Percentiles rank a stretch among this genome's conserved stretches.
Conservation (phyloP, 2,888 invertebrate species). For the Eupeodes latifasciatus region DNA sequence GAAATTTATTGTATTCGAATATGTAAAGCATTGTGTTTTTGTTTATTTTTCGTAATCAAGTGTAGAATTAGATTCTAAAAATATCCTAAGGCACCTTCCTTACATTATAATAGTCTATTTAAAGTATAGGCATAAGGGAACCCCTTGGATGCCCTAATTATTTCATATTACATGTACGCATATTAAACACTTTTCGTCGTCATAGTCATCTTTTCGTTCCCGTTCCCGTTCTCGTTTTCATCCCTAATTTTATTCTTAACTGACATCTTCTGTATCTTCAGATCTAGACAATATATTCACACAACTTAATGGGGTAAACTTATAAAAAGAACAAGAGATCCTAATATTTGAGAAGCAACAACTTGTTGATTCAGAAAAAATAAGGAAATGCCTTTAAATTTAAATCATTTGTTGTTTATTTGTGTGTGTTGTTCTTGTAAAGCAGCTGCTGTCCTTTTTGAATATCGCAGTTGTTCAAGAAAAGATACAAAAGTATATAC, state of each 20-base stretch:
- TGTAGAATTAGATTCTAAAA: constrained; percentile 4
- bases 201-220: neutral
- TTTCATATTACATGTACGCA: neutral
- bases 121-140: neutral
- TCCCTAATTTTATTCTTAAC: constrained; percentile 6
- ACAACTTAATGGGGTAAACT: constrained; percentile 28
- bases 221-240: neutral
- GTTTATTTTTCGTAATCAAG: constrained; percentile 12
- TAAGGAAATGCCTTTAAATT: constrained; percentile 15
- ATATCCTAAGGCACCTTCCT: neutral
- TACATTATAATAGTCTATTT: neutral
- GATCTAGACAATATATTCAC: neutral
- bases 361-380: constrained; percentile 41
- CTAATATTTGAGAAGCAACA: constrained; percentile 26
- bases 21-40: neutral
- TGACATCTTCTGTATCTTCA: neutral
- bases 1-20: neutral
- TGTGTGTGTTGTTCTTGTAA: neutral
- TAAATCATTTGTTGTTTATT: constrained; percentile 14
- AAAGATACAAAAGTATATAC: constrained; percentile 44
- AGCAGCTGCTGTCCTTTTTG: constrained; percentile 37
- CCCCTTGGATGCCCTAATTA: neutral
- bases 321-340: neutral
- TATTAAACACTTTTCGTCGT: neutral
- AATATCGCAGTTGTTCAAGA: constrained; percentile 54